Evolutionary conservation across 2,888 invertebrate genomes (phyloP).

Genomic region (Tetropium fuscum): DNA sequence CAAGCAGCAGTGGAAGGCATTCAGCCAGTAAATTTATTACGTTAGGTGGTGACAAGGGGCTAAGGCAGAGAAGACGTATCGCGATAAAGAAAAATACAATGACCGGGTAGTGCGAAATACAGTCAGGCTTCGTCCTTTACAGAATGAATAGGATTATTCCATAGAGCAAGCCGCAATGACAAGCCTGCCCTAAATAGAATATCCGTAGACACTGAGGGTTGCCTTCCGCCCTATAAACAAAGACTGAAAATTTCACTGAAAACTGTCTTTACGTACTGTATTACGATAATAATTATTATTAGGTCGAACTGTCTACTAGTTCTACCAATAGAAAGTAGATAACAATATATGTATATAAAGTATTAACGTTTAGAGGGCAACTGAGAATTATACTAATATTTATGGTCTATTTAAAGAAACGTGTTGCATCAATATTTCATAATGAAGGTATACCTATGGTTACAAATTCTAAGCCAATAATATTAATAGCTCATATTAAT

Average conservation of each 20-base stretch:
- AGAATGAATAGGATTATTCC: constrained; percentile 50
- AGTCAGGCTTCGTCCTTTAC: constrained; percentile 45
- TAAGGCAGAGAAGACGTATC: constrained; percentile 63
- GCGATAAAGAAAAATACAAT: constrained; percentile 64
- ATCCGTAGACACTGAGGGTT: constrained; percentile 6
- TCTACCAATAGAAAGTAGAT: too few species aligned
- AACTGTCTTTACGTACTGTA: too few species aligned
- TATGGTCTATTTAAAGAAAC: too few species aligned
- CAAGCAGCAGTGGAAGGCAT: constrained; percentile 50
- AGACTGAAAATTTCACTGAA: neutral
- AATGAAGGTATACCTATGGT: too few species aligned
- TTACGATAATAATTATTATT: too few species aligned
- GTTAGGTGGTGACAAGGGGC: constrained; percentile 65
- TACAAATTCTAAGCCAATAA: too few species aligned
- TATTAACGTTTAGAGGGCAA: too few species aligned
- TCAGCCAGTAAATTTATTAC: constrained; percentile 65
- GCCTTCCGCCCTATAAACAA: constrained; percentile 1
- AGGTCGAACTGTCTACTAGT: too few species aligned
- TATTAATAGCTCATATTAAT: too few species aligned
- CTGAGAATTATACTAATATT: too few species aligned
- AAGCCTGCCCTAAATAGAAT: constrained; percentile 21
- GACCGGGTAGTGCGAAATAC: constrained; percentile 52
- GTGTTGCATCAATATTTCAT: too few species aligned
- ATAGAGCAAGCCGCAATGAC: constrained; percentile 24
- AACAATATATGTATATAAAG: too few species aligned